A percentile compares a stretch with the other conserved stretches of the same genome.
Conservation (phyloP, 2,113 vertebrate species). For the Kobus ellipsiprymnus region DNA sequence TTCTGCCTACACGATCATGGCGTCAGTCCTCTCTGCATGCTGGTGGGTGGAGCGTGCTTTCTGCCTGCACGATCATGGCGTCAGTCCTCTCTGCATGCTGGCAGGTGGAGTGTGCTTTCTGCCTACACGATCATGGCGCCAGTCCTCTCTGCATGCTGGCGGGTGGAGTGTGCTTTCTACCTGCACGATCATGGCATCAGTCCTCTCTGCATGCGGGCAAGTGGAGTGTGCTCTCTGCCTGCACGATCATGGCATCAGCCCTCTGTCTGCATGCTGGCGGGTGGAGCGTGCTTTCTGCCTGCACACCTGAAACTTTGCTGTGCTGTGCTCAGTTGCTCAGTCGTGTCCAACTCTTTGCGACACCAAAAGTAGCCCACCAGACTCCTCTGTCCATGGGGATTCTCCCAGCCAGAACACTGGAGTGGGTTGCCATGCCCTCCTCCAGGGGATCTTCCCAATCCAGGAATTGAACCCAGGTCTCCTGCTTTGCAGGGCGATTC, state of each 20-base stretch:
- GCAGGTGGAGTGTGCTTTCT: not conserved
- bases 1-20: not conserved
- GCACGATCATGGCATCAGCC: not conserved
- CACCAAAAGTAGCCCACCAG: not conserved
- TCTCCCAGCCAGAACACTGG: not conserved
- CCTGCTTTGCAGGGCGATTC: not conserved
- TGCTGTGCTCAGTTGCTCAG: not conserved
- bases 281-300: not conserved
- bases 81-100: not conserved
- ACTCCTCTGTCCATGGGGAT: not conserved
- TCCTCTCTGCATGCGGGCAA: accelerated
- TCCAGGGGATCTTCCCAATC: not conserved
- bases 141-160: too few relatives aligned
- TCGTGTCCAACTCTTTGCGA: accelerated
- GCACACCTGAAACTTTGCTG: not conserved
- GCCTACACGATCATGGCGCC: not conserved
- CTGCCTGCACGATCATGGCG: not conserved
- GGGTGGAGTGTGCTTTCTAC: not conserved
- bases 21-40: not conserved
- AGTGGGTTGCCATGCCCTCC: not conserved
- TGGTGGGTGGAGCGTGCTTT: not conserved
- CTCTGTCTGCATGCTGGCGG: too few relatives aligned
- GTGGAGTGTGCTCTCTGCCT: not conserved
- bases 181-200: not conserved
- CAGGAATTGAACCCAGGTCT: not conserved